Evolutionary conservation across 1,140 invertebrate species (phyloP).

Genomic region (Formica exsecta): DNA sequence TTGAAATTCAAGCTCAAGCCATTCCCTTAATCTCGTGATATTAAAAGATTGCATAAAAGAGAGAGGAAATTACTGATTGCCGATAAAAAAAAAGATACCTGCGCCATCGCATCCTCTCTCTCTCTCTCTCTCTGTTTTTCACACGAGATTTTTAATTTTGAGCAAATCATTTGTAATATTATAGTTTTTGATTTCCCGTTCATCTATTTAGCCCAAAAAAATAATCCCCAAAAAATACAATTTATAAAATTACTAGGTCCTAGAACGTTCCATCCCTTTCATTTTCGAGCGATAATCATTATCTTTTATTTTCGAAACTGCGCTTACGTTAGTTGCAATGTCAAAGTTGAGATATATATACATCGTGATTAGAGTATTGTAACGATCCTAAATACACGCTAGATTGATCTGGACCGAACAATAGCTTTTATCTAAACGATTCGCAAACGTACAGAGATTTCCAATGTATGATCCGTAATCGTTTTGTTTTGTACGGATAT

Average conservation of each 20-base stretch:
- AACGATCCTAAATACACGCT: background rate
- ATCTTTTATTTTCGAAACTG: constrained; percentile 5
- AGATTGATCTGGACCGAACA: constrained; percentile 5
- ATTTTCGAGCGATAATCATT: background rate
- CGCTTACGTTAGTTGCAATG: background rate
- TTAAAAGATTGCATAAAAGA: constrained; percentile 18
- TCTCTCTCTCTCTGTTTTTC: no score
- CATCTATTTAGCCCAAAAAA: background rate
- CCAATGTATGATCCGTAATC: constrained; percentile 10
- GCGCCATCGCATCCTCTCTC: background rate
- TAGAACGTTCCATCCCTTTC: background rate
- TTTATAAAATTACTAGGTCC: background rate
- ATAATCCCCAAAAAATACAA: no score
- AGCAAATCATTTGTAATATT: background rate
- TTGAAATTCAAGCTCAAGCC: background rate
- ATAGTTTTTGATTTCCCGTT: background rate
- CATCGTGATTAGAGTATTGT: background rate
- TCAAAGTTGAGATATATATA: background rate
- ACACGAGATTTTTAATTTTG: constrained; percentile 5
- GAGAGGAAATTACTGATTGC: background rate
- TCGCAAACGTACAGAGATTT: background rate
- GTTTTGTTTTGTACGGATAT: background rate
- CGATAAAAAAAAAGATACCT: background rate
- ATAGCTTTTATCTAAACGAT: constrained; percentile 24
- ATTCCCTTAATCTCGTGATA: constrained; percentile 18